Base-by-base conservation (phyloP, 2,797 vertebrate species). In the Geotrypetes seraphini region DNA sequence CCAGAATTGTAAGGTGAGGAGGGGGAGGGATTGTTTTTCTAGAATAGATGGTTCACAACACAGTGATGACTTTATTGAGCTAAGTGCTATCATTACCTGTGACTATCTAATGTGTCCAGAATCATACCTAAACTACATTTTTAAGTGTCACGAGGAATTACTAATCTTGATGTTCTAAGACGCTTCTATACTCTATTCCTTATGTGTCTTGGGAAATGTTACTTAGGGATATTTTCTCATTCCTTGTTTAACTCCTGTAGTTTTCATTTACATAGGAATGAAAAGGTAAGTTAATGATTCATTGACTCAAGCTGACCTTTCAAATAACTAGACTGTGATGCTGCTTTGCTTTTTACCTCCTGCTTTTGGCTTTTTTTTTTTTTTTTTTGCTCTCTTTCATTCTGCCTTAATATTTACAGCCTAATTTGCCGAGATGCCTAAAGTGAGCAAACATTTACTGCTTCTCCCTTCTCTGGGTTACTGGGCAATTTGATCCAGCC, bases 281-380 rank as follows among this genome's bases (percentile, higher is more conserved):
- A 66, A 65, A 72, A 79, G 75, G 83, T 74, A 70, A 73, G 87
- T 88, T 89, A 90, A 88, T 88, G 75, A 88, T 88, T 89, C 73
- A 81, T 78, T 72, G 69, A 73, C 77, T 75, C 78, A 71, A 49
- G 7, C 23, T 76, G 82, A 84, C 83, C 81, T 86, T 80, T 71
- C 51, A 55, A 76, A 80, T 83, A 80, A 69, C 67, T 51, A 60
- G 71, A 76, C 75, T 61, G 61, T 13, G 45, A 53, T 66, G 62
- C 52, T 58, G 63, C 43, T 30, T 62, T 28, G 45, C 45, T 55
- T 13, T n/a, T 33, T 12, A 51, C 47, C 53, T 51, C 42, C 38
- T 28, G 44, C 36, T 53, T 54, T 61, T 61, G 39, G 51, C 48
- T 57, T 40, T 19, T 29, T 42, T 51, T 43, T 49, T 64, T 50